Percentiles rank a stretch among this genome's conserved stretches.
These are phyloP conservation scores for Linnaemya vulpina DNA, from an alignment of 2,888 invertebrate genomes.

Conservation along the genomic window DNA sequence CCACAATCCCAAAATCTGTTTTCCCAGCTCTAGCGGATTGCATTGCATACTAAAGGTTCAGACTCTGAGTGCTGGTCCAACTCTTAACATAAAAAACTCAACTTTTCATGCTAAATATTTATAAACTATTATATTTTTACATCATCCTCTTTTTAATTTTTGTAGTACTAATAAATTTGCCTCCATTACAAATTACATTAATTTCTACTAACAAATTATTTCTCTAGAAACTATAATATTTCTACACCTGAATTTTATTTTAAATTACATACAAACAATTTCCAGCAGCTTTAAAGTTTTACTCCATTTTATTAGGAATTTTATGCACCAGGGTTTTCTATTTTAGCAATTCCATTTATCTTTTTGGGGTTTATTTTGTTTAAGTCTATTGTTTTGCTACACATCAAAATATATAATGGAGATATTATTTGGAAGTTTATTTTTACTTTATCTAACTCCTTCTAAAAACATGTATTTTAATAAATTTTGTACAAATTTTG, in stretches of 20 bases:
- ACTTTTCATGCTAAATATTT: too few species aligned
- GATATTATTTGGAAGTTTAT: neutral
- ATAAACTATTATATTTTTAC: too few species aligned
- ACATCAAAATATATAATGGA: neutral
- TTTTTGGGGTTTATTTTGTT: neutral
- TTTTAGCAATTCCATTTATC: neutral
- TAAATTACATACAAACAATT: slow-evolving; percentile 14
- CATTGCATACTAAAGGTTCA: too few species aligned
- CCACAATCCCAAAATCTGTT: too few species aligned
- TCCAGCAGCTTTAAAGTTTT: slow-evolving; percentile 16
- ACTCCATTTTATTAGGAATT: slow-evolving; percentile 8
- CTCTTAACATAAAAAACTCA: too few species aligned
- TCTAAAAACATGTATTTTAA: neutral
- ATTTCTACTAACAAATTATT: slow-evolving; percentile 13
- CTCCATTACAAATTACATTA: slow-evolving; percentile 48
- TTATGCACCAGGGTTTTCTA: neutral
- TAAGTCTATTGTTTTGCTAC: neutral
- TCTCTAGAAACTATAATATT: neutral
- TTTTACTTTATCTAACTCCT: neutral
- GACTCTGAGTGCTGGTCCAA: too few species aligned
- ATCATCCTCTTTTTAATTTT: too few species aligned
- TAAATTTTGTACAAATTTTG: neutral
- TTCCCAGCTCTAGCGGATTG: too few species aligned
- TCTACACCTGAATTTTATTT: neutral
- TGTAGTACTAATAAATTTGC: neutral